Evolutionary conservation across 2,113 vertebrate genomes (phyloP), one percentile per base, ranked within the genome.

Genomic region (Dipodomys stephensi): DNA sequence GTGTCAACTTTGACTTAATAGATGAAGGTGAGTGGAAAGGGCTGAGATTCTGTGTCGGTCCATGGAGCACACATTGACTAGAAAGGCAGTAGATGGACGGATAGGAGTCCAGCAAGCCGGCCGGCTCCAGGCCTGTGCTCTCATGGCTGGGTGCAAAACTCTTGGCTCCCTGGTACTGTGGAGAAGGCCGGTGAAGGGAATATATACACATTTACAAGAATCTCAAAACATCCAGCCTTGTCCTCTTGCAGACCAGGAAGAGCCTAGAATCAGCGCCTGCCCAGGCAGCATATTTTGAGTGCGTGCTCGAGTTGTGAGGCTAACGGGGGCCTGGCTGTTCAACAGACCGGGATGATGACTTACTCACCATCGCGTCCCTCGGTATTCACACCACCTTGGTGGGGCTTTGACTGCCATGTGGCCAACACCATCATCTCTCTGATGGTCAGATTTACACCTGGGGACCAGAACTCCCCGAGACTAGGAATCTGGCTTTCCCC

Each of bases 181-280:
- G 27, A 19, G 67, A 90, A 89, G 82, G 73, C 32, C 65, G 44
- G 71, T 22, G 28, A 27, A 35, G 11, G 16, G 28, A 62, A 46
- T 57, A 12, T 12, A 0, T 53, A 88, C 86, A 20, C 65, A 87
- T 80, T 77, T 53, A 62, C 30, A 7, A 74, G 82, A 53, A 80
- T 97, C 64, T 68, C 73, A 76, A 86, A 83, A 35, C 30, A 20
- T 16, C 25, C 64, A 53, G 22, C n/a, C 27, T 72, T 35, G 35
- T 95, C 79, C 74, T 77, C 49, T 72, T 80, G 67, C 6, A 0
- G n/a, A n/a, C 89, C 64, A 69, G 94, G 68, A 62, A 72, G 76
- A 92, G 53, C 71, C 64, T 86, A 62, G 87, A 83, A 91, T 88
- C 94, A 28, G 74, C 73, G 80, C 84, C 73, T 88, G 83, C 88